These are phyloP conservation scores for Hydractinia symbiolongicarpus DNA, from an alignment of 30 jellyfish, hydroid and myxozoan genomes.

Conservation along the genomic window DNA sequence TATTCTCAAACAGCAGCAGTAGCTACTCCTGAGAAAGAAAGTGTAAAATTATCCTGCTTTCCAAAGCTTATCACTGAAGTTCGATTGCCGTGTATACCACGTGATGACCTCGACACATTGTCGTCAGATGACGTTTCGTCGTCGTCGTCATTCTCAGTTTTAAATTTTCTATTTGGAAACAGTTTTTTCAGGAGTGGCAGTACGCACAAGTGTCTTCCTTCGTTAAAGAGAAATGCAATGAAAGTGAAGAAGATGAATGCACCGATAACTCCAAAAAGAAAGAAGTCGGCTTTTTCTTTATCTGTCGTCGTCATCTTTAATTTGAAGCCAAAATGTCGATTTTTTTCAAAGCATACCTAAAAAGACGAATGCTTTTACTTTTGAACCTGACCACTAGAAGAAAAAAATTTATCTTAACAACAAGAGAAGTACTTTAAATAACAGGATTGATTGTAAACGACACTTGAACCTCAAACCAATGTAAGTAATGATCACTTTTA, in stretches of 20 bases:
- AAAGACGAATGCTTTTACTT: no score
- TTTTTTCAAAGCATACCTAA: no score
- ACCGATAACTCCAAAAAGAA: slow-evolving; percentile 4
- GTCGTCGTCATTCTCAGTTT: background rate
- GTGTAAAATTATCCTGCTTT: no score
- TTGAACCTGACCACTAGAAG: no score
- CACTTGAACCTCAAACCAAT: no score
- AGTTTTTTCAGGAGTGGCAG: background rate
- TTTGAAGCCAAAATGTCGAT: background rate
- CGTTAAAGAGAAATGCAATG: slow-evolving; percentile 2
- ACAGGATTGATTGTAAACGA: no score
- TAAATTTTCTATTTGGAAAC: background rate
- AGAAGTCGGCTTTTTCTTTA: background rate
- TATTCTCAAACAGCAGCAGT: no score
- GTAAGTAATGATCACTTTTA: no score
- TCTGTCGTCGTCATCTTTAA: background rate
- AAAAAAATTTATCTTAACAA: no score
- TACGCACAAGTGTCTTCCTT: slow-evolving; percentile 10
- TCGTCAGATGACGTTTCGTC: background rate
- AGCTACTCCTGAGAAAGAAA: no score
- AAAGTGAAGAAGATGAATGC: background rate
- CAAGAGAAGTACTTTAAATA: no score
- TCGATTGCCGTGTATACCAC: background rate
- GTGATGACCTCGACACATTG: background rate
- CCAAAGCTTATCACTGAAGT: no score